Evolutionary conservation across 2,797 vertebrate species (phyloP).

Genomic region (Sebastes ruberrimus): DNA sequence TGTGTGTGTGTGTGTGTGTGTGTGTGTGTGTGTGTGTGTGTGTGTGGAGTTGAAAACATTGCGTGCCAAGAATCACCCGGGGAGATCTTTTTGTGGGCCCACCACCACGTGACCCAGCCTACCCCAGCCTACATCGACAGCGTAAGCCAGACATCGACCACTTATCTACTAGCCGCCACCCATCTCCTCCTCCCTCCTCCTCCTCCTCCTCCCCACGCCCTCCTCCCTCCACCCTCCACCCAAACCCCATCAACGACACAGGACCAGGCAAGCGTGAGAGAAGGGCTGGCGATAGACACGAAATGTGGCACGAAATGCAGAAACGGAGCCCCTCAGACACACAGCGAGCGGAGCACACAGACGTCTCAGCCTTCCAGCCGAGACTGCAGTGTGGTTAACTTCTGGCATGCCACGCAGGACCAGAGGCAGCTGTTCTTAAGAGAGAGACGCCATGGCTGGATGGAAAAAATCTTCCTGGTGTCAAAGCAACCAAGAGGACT

Average conservation of each 20-base stretch:
- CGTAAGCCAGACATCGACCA: slow-evolving; percentile 71
- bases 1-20: background rate
- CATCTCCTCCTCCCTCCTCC: slow-evolving; percentile 46
- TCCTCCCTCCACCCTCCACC: slow-evolving; percentile 32
- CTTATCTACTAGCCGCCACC: slow-evolving; percentile 72
- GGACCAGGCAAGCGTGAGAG: slow-evolving; percentile 86
- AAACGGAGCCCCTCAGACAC: slow-evolving; percentile 63
- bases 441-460: slow-evolving; percentile 52
- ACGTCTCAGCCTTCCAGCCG: slow-evolving; percentile 62
- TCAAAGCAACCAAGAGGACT: slow-evolving; percentile 36
- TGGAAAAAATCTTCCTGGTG: slow-evolving; percentile 49
- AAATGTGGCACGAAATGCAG: slow-evolving; percentile 83
- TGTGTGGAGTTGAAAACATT: slow-evolving; percentile 64
- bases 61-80: slow-evolving; percentile 81
- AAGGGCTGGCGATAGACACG: slow-evolving; percentile 81
- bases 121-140: slow-evolving; percentile 60
- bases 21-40: slow-evolving; percentile 2
- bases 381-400: slow-evolving; percentile 71
- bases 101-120: slow-evolving; percentile 71
- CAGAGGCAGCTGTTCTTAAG: slow-evolving; percentile 72
- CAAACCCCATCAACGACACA: slow-evolving; percentile 69
- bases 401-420: slow-evolving; percentile 68
- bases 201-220: slow-evolving; percentile 30
- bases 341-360: slow-evolving; percentile 52
- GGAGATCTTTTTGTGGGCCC: slow-evolving; percentile 67